These are phyloP conservation scores for Tenthredo distinguenda DNA, from an alignment of 2,888 invertebrate genomes.

Conservation along the genomic window DNA sequence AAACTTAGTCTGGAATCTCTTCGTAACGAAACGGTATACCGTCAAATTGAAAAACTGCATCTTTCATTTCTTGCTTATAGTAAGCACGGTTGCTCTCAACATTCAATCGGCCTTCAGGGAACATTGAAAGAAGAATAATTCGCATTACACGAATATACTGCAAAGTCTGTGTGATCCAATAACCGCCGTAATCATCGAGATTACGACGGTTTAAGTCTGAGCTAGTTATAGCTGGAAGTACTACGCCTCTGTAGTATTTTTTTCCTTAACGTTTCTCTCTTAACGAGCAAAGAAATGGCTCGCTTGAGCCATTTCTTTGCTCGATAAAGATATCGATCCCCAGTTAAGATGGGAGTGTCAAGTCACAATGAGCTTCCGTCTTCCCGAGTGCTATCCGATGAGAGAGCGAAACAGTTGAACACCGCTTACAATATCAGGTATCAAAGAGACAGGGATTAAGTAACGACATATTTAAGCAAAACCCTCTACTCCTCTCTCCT, in stretches of 20 bases:
- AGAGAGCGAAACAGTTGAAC: constrained; percentile 34
- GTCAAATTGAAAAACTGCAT: neutral
- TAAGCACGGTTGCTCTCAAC: neutral
- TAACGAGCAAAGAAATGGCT: constrained; percentile 40
- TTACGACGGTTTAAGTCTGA: constrained; percentile 11
- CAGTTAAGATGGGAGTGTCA: constrained; percentile 38
- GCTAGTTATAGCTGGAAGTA: constrained; percentile 12
- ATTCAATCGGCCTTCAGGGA: neutral
- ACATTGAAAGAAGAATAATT: neutral
- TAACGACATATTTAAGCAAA: constrained; percentile 1
- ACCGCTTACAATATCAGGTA: constrained; percentile 1
- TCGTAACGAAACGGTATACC: neutral
- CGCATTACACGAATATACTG: neutral
- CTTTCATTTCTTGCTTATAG: neutral
- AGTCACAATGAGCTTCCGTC: constrained; percentile 46
- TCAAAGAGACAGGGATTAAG: constrained; percentile 34
- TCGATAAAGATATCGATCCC: constrained; percentile 38
- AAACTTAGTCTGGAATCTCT: neutral
- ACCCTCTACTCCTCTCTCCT: neutral
- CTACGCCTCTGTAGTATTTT: neutral
- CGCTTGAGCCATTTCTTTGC: constrained; percentile 25
- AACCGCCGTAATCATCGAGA: neutral
- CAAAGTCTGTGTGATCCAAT: neutral
- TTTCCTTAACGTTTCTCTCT: constrained; percentile 1
- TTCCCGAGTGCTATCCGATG: constrained; percentile 30